Evolutionary conservation across 30 jellyfish, hydroid and myxozoan genomes (phyloP), one percentile per base, ranked within the genome.

Genomic region (Mastigias papua): DNA sequence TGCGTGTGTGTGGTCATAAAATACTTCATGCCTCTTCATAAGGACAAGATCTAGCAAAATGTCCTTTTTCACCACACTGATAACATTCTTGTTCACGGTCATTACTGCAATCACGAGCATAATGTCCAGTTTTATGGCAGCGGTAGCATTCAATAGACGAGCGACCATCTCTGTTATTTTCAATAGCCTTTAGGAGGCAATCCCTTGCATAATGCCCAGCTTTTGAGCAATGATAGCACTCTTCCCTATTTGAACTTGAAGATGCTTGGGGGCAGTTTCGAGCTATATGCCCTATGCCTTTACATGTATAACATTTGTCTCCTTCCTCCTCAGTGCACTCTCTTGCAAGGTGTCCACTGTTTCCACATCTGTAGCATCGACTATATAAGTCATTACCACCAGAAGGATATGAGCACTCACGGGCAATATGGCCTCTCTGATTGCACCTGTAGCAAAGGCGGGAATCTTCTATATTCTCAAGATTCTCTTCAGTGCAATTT

Each of bases 141-240:
- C 95, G 88, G 50, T 89, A 94, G 70, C 98, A 94, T 1, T 84
- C 34, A 50, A 78, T 90, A 4, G 76, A 29, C 49, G 85, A 48
- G 82, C 64, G n/a, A 49, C 86, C 31, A 72, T 82, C 57, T 21
- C 82, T 91, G 71, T 87, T 33, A 63, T 25, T 25, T 2, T 63
- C 74, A 63, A 19, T 3, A 21, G 42, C 78, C 67, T 88, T 89
- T 67, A 66, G 77, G 20, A 93, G 92, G 89, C 98, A 93, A 29
- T 93, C 97, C 58, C 98, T 93, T 19, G 98, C 92, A 34, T 78
- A 66, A 86, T 93, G 98, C 23, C 98, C 98, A 83, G 90, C 68
- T 69, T 89, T 94, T 16, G 71, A 75, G 79, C 98, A 93, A 34
- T 80, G 70, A 69, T 78, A 93, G 85, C 98, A 93, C 42, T 87